A percentile compares a stretch with the other conserved stretches of the same genome.
Evolutionary conservation across 1,140 invertebrate species (phyloP).

Genomic region (Alviniconcha marisindica): DNA sequence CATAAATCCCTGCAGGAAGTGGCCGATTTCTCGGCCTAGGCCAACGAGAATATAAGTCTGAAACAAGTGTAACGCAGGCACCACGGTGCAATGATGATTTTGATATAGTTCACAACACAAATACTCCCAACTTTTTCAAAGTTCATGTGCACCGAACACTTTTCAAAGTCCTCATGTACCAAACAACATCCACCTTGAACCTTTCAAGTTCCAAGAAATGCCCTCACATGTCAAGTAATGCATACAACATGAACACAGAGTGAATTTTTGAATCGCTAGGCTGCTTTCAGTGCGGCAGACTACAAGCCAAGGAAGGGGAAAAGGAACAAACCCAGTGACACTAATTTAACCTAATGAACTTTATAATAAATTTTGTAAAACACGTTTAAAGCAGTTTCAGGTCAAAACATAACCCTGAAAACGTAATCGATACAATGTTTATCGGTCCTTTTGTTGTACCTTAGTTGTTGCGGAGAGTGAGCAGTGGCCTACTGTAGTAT

Average conservation of each 20-base stretch:
- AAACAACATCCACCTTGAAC: not conserved
- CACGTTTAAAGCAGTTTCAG: no score
- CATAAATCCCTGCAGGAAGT: slow-evolving; percentile 16
- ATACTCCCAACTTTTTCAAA: not conserved
- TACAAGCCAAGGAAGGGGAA: not conserved
- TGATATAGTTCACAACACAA: slow-evolving; percentile 8
- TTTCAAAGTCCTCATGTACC: not conserved
- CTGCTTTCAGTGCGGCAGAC: no score
- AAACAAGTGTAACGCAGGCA: slow-evolving; percentile 19
- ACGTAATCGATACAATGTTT: no score
- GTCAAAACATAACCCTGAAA: no score
- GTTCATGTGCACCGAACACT: slow-evolving; percentile 16
- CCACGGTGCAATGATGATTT: not conserved
- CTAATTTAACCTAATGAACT: not conserved
- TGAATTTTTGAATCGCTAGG: no score
- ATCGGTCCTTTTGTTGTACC: no score
- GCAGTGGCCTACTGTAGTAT: no score
- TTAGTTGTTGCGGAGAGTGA: no score
- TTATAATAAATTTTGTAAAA: not conserved
- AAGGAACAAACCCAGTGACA: not conserved
- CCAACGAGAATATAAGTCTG: slow-evolving; percentile 4
- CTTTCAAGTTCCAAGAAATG: no score
- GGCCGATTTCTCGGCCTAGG: not conserved
- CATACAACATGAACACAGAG: not conserved
- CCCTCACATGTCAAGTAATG: no score